phyloP scores from a whole-genome alignment of 1,140 invertebrate genomes.

The Rhagoletis zephyria region DNA sequence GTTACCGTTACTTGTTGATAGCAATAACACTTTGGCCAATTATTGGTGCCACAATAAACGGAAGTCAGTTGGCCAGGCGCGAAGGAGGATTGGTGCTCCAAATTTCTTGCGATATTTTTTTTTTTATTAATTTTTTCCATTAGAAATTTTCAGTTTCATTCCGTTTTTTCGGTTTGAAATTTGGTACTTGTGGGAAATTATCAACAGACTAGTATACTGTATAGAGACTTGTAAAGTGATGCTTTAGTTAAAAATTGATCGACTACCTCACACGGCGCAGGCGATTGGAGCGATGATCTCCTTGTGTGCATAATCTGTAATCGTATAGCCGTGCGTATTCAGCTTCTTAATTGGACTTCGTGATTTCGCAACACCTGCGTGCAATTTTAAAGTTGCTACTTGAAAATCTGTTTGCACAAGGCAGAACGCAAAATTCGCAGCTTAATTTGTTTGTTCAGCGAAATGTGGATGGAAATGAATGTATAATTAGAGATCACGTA shows the following conservation, averaged over 20 bases:
- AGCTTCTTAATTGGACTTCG: neutral
- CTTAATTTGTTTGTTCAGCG: neutral
- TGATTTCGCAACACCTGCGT: slow-evolving; percentile 40
- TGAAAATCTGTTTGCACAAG: neutral
- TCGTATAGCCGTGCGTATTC: neutral
- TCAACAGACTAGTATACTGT: neutral
- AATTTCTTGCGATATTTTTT: neutral
- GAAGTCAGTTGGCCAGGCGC: neutral
- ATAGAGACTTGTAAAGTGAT: neutral
- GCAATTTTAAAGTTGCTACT: neutral
- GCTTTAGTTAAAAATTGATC: neutral
- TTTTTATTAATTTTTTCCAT: neutral
- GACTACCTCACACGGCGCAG: neutral
- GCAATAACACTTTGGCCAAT: neutral
- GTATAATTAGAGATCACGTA: too few species aligned
- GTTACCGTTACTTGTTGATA: neutral
- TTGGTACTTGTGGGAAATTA: slow-evolving; percentile 8
- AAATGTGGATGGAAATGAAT: too few species aligned
- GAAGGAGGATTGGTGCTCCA: neutral
- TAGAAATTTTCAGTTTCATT: slow-evolving; percentile 8
- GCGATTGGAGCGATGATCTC: neutral
- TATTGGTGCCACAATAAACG: neutral
- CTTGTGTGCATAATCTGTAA: neutral
- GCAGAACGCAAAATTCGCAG: neutral
- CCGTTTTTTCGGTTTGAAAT: neutral